phyloP scores from a whole-genome alignment of 2,888 invertebrate genomes.

The Tetanocera ferruginea region DNA sequence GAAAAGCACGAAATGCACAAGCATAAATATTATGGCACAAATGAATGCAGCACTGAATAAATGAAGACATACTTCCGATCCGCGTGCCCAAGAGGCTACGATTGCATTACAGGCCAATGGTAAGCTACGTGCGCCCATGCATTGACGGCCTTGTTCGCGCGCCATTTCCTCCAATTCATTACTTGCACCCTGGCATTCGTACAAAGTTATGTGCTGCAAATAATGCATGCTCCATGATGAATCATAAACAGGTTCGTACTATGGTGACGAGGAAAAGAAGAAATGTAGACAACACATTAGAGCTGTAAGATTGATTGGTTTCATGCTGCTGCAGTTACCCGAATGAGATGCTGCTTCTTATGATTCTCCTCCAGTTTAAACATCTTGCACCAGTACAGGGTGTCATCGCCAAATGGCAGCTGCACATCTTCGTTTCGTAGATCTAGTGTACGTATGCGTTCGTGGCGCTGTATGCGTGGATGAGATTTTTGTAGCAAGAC shows the following conservation, averaged over 20 bases:
- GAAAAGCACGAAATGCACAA: conserved; percentile 49
- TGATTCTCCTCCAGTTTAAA: conserved; percentile 75
- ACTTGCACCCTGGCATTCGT: conserved; percentile 77
- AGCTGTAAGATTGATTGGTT: not conserved
- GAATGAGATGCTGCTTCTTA: conserved; percentile 77
- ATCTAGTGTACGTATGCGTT: conserved; percentile 72
- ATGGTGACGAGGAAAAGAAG: conserved; percentile 46
- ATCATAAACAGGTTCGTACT: conserved; percentile 80
- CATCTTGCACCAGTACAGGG: conserved; percentile 78
- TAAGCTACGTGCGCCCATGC: conserved; percentile 74
- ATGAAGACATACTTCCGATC: conserved; percentile 74
- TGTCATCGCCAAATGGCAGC: conserved; percentile 75
- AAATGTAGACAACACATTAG: conserved; percentile 18
- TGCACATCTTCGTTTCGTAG: conserved; percentile 74
- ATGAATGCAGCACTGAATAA: not conserved
- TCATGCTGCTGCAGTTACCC: conserved; percentile 71
- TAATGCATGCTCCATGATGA: conserved; percentile 74
- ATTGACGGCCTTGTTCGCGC: conserved; percentile 73
- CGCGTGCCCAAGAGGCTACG: conserved; percentile 79
- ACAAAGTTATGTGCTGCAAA: conserved; percentile 79
- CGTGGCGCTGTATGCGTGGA: conserved; percentile 71
- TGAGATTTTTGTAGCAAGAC: conserved; percentile 77
- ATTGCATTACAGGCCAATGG: conserved; percentile 77
- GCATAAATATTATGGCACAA: not conserved
- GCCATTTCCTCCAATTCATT: conserved; percentile 73